A percentile compares a stretch with the other conserved stretches of the same genome.
Conservation (phyloP, 2,797 vertebrate genomes). For the Zenarchopterus dispar region DNA sequence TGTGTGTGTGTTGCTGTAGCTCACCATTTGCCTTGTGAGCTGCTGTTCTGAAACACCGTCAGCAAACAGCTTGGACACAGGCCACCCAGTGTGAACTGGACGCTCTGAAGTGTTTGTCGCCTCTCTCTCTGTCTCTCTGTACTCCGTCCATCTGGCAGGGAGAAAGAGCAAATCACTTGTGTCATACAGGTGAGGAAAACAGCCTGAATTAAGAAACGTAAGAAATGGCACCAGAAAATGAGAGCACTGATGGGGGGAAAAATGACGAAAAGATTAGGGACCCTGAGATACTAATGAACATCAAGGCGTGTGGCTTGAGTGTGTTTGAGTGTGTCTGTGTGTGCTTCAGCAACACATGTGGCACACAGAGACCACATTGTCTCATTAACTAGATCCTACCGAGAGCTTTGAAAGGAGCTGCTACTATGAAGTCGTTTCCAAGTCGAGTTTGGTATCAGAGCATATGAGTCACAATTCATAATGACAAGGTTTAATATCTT, state of each 20-base stretch:
- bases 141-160: conserved; percentile 61
- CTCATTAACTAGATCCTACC: conserved; percentile 51
- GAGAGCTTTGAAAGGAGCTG: conserved; percentile 46
- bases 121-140: conserved; percentile 24
- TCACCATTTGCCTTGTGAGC: conserved; percentile 35
- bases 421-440: conserved; percentile 2
- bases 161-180: conserved; percentile 30
- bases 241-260: conserved; percentile 5
- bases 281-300: conserved; percentile 15
- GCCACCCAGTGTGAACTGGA: conserved; percentile 63
- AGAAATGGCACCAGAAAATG: background rate
- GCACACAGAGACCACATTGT: conserved; percentile 14
- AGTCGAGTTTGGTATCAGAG: conserved; percentile 8
- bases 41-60: conserved; percentile 50
- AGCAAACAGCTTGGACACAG: conserved; percentile 63
- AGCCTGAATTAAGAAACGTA: conserved; percentile 4
- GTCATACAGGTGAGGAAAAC: conserved; percentile 39
- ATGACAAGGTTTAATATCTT: conserved; percentile 1
- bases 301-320: conserved; percentile 24
- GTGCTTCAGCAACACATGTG: conserved; percentile 48
- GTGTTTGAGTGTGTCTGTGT: conserved; percentile 15
- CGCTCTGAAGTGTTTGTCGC: conserved; percentile 37
- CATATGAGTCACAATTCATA: conserved; percentile 10
- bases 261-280: background rate
- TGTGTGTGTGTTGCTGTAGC: conserved; percentile 4